These are phyloP conservation scores for Chesias legatella DNA, from an alignment of 2,888 invertebrate genomes.

Conservation along the genomic window DNA sequence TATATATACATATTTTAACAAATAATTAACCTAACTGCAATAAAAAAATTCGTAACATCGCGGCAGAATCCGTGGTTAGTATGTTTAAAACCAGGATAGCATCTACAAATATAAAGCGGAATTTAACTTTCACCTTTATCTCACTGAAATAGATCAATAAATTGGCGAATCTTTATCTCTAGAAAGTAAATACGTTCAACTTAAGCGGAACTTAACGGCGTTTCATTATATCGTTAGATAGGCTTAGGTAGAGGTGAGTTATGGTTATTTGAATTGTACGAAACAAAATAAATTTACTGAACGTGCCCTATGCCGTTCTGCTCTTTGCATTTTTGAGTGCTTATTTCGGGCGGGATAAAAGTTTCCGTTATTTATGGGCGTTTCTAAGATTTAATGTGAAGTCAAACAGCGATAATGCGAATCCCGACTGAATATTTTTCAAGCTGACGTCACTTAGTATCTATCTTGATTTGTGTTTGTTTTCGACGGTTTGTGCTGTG, in stretches of 20 bases:
- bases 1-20: no score
- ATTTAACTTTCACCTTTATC: constrained; percentile 19
- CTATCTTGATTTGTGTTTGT: constrained; percentile 33
- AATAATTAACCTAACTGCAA: no score
- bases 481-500: constrained; percentile 8
- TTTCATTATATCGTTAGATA: constrained; percentile 80
- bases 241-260: constrained; percentile 74
- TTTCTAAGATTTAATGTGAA: constrained; percentile 79
- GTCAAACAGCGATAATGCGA: constrained; percentile 78
- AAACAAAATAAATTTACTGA: constrained; percentile 80
- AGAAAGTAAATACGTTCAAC: constrained; percentile 67
- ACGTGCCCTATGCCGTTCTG: constrained; percentile 78
- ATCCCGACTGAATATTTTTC: constrained; percentile 62
- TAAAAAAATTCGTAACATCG: no score
- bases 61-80: no score
- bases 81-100: constrained; percentile 8
- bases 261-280: constrained; percentile 81
- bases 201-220: constrained; percentile 69
- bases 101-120: constrained; percentile 9
- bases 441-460: constrained; percentile 40
- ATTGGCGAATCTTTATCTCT: constrained; percentile 75
- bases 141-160: constrained; percentile 57
- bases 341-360: constrained; percentile 79
- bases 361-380: constrained; percentile 77
- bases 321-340: constrained; percentile 81